Percentiles rank a stretch among this genome's conserved stretches.
phyloP scores from a whole-genome alignment of 2,113 vertebrate genomes.

The Myotis brandtii region DNA sequence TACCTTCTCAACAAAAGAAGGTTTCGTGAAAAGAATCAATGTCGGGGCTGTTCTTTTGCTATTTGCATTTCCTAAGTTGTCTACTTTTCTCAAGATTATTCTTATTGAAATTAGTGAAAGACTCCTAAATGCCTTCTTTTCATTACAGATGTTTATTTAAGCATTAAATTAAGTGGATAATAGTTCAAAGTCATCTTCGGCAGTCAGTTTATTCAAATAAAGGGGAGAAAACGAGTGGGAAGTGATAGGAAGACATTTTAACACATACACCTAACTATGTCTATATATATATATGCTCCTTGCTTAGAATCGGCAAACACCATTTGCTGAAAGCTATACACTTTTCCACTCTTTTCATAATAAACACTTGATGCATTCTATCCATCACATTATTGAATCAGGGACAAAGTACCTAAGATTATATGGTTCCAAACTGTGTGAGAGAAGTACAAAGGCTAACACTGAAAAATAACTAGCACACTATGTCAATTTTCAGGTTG shows the following conservation, averaged over 20 bases:
- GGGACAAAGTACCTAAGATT: conserved; percentile 79
- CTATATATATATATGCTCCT: conserved; percentile 74
- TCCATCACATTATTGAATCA: conserved; percentile 78
- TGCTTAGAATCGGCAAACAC: conserved; percentile 79
- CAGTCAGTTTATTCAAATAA: conserved; percentile 74
- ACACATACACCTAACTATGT: conserved; percentile 68
- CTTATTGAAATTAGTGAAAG: conserved; percentile 16
- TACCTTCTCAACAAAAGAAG: conserved; percentile 67
- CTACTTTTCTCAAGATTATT: conserved; percentile 17
- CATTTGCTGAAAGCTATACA: conserved; percentile 76
- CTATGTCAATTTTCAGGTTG: conserved; percentile 85
- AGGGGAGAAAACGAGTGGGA: conserved; percentile 29
- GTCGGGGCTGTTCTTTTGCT: background rate
- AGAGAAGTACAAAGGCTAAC: conserved; percentile 84
- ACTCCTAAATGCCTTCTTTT: conserved; percentile 53
- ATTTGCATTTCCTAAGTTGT: conserved; percentile 61
- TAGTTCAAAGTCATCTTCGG: conserved; percentile 75
- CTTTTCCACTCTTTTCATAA: conserved; percentile 74
- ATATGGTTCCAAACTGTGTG: conserved; percentile 75
- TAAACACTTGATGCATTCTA: conserved; percentile 81
- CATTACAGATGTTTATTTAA: conserved; percentile 21
- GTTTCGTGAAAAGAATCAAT: conserved; percentile 72
- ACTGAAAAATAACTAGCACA: conserved; percentile 81
- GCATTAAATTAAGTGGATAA: conserved; percentile 59
- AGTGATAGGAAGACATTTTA: conserved; percentile 71